Evolutionary conservation across 2,113 vertebrate genomes (phyloP), one percentile per base, ranked within the genome.

Genomic region (Lepisosteus oculatus): DNA sequence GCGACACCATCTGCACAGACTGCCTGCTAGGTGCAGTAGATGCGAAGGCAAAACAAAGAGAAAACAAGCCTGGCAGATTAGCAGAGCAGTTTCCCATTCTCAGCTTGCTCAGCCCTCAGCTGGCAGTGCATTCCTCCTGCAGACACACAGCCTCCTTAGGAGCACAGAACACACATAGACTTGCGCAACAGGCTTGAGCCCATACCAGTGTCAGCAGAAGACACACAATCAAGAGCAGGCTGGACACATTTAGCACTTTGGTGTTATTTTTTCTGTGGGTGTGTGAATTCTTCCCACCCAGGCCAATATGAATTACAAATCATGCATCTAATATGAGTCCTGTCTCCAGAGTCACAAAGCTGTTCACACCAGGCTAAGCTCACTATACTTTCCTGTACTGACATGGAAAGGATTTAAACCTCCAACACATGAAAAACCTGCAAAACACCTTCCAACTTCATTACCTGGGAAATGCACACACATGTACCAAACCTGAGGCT

Each of bases 1-100:
- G 45, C 54, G 3, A n/a, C 17, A 64, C 80, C 76, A 79, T 85
- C 78, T 81, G 80, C 63, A 65, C 72, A 41, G 15, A 29, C 68
- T 41, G 56, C 14, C 73, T 59, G 68, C 61, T 57, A 59, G 8
- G 55, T 9, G 51, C 6, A 29, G 29, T 29, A 29, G 29, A 29
- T 29, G n/a, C 55, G 69, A 12, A 61, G 65, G 43, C 61, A 12
- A 67, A 69, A 69, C 62, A 61, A 64, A 29, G 67, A 72, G 72
- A 66, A 78, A 76, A 76, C n/a, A 66, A 43, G 64, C 45, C 64
- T 45, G 43, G 43, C 64, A 65, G 63, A 65, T 65, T 3, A 66
- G 43, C 14, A 15, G 15, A 66, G 42, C 64, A 9, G 64, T 47
- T 67, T 65, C 41, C 3, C 6, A 15, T 55, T 51, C 63, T 61